phyloP scores from a whole-genome alignment of 2,113 vertebrate species.

The Otis tarda region DNA sequence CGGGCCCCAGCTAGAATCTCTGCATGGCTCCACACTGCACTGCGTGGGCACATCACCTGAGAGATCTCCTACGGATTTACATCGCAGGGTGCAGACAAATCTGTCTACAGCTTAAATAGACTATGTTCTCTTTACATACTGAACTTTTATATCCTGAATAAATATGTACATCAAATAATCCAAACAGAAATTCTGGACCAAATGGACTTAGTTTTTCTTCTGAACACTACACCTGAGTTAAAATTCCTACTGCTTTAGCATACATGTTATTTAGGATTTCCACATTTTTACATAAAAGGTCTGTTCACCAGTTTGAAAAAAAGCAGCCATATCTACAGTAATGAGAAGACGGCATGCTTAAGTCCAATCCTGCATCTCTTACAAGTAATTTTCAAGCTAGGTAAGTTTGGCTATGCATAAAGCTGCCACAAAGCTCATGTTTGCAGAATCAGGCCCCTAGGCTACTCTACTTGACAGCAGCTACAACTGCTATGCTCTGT shows the following conservation, averaged over 20 bases:
- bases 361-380: background rate
- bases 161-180: background rate
- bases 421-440: background rate
- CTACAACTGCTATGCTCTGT: background rate
- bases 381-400: background rate
- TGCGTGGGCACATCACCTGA: background rate
- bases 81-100: background rate
- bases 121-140: background rate
- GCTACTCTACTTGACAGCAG: background rate
- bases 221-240: background rate
- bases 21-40: background rate
- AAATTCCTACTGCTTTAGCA: background rate
- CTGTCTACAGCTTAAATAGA: background rate
- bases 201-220: background rate
- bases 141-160: background rate
- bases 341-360: background rate
- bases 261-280: background rate
- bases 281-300: background rate
- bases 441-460: background rate
- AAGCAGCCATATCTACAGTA: background rate
- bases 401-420: background rate
- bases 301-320: background rate
- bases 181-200: background rate
- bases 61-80: background rate
- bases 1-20: background rate